A percentile compares a stretch with the other conserved stretches of the same genome.
These are phyloP conservation scores for Drosophila neonasuta DNA, from an alignment of 2,888 invertebrate genomes.

Conservation along the genomic window DNA sequence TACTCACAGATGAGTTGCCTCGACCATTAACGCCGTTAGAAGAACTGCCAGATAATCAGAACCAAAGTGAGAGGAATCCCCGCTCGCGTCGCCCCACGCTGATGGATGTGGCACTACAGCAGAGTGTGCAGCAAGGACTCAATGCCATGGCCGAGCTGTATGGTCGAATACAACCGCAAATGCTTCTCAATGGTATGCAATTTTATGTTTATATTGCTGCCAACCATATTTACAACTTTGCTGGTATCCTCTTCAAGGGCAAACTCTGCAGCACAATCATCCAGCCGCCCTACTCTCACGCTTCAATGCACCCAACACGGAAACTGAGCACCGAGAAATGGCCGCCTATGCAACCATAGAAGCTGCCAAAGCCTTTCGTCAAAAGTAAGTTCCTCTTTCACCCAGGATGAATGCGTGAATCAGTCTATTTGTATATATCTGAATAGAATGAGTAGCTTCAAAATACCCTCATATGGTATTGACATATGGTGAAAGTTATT, in stretches of 20 bases:
- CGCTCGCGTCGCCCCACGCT: constrained; percentile 74
- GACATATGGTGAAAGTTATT: constrained; percentile 57
- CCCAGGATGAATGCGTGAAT: background rate
- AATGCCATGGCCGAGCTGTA: constrained; percentile 81
- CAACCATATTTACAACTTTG: constrained; percentile 24
- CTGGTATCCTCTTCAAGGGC: constrained; percentile 65
- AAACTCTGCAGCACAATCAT: constrained; percentile 80
- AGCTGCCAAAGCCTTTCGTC: constrained; percentile 81
- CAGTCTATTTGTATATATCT: background rate
- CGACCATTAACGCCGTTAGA: constrained; percentile 55
- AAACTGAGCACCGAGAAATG: constrained; percentile 77
- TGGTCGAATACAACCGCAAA: constrained; percentile 80
- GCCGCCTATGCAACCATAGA: constrained; percentile 81
- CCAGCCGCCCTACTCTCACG: constrained; percentile 80
- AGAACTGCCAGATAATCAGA: constrained; percentile 28
- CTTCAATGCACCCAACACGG: constrained; percentile 80
- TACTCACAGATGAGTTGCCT: constrained; percentile 69
- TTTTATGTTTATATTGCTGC: constrained; percentile 22
- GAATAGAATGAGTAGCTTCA: constrained; percentile 13
- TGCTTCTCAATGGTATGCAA: constrained; percentile 79
- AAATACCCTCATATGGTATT: constrained; percentile 20
- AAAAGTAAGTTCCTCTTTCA: constrained; percentile 78
- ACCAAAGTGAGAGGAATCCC: constrained; percentile 27
- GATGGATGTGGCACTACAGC: constrained; percentile 80
- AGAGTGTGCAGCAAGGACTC: constrained; percentile 81